Conservation (phyloP, 1,140 invertebrate species). For the Paracyclopina nana region DNA sequence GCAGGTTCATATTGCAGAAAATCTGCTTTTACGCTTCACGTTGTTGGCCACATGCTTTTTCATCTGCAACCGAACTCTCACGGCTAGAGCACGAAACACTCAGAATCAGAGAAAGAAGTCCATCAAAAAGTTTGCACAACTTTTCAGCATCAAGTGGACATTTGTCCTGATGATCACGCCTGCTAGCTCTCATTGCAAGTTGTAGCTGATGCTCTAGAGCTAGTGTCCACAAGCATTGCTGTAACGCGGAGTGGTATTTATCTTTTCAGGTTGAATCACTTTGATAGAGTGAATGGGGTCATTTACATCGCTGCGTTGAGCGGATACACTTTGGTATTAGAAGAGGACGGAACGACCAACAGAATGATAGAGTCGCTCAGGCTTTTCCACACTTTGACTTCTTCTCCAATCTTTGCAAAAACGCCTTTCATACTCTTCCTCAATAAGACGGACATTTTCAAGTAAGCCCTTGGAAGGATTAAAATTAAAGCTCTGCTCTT, state of each 20-base stretch:
- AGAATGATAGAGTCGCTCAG: constrained; percentile 1
- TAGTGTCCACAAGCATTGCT: background rate
- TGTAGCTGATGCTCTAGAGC: background rate
- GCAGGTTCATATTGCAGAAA: too few species aligned
- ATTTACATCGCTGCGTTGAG: background rate
- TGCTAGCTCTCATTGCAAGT: background rate
- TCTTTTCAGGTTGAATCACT: background rate
- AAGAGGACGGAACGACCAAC: background rate
- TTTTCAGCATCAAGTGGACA: background rate
- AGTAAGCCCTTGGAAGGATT: too few species aligned
- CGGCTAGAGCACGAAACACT: too few species aligned
- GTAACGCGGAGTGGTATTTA: background rate
- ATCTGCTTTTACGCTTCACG: too few species aligned
- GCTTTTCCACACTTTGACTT: background rate
- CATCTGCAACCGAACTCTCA: too few species aligned
- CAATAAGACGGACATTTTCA: background rate
- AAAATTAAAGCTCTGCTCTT: too few species aligned
- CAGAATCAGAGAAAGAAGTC: background rate
- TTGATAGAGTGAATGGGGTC: background rate
- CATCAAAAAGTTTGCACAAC: background rate
- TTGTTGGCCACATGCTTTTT: too few species aligned
- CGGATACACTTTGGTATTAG: background rate
- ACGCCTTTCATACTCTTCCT: background rate
- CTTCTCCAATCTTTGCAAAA: background rate
- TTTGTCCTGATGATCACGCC: background rate